Evolutionary conservation across 2,888 invertebrate species (phyloP), one percentile per base, ranked within the genome.

Genomic region (Lepeophtheirus nordmannii): DNA sequence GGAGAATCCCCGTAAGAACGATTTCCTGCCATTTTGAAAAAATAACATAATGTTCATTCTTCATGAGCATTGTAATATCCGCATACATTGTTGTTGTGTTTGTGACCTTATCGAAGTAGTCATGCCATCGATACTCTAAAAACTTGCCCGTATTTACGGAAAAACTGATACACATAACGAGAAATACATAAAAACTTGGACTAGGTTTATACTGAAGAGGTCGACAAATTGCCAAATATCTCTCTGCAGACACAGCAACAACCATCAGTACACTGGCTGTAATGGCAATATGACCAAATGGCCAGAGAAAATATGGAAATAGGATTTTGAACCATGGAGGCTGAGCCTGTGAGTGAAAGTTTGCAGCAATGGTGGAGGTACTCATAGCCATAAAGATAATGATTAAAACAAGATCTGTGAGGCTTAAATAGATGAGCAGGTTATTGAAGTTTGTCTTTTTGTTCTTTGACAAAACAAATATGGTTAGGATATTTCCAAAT

Each of bases 221-320:
- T 40, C 62, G 11, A 23, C 62, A 62, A 62, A 62, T 62, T 10
- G 62, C 62, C 62, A 62, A 62, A 17, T 39, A 62, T 40, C 62
- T 38, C 62, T 62, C 62, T 2, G 62, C 39, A 20, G 62, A 62
- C n/a, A 62, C 62, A 20, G 62, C 62, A 1, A 40, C 62, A 9
- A 62, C 62, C 62, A 62, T 62, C n/a, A 62, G 62, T 10, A 62
- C 62, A 39, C 39, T 62, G 39, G 62, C 38, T 17, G 62, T 62
- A 9, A 62, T 62, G 37, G 62, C 38, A 20, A 62, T 62, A 23
- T 62, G 37, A 11, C 62, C 62, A 37, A 62, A 40, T n/a, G 62
- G 62, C 62, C 62, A 62, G 17, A 62, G 62, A 23, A 62, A 40
- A 40, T 62, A 62, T 17, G 62, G 62, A 41, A 62, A 62, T 22